These are phyloP conservation scores for Ibycter americanus DNA, from an alignment of 2,797 vertebrate species.

Conservation along the genomic window DNA sequence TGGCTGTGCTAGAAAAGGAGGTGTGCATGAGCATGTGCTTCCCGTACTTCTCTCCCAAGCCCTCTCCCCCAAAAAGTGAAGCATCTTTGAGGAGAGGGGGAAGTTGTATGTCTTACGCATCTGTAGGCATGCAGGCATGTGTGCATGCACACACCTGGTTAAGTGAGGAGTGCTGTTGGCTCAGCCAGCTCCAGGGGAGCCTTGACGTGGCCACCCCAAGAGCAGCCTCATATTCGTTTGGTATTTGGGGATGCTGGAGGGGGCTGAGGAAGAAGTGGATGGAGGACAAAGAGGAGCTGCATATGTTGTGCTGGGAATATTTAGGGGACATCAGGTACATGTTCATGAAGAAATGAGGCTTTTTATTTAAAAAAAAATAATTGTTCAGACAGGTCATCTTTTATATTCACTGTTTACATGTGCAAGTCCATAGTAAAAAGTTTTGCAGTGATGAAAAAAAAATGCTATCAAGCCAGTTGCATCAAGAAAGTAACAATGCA, in stretches of 20 bases:
- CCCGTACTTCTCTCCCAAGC: not conserved
- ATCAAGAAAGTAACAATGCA: not conserved
- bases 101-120: not conserved
- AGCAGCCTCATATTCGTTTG: not conserved
- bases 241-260: not conserved
- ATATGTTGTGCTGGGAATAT: not conserved
- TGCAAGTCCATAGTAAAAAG: not conserved
- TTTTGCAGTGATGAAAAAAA: not conserved
- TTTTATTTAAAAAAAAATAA: not conserved
- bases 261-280: not conserved
- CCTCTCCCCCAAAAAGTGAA: not conserved
- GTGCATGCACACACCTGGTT: not conserved
- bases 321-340: not conserved
- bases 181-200: not conserved
- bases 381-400: not conserved
- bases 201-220: not conserved
- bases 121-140: fast-evolving
- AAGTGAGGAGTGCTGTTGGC: not conserved
- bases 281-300: not conserved
- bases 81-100: not conserved
- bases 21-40: not conserved
- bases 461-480: not conserved
- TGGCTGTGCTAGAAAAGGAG: not conserved
- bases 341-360: not conserved
- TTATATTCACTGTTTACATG: not conserved